A percentile compares a stretch with the other conserved stretches of the same genome.
These are phyloP conservation scores for Orthochromis malagaraziensis DNA, from an alignment of 2,113 vertebrate genomes.

Conservation along the genomic window DNA sequence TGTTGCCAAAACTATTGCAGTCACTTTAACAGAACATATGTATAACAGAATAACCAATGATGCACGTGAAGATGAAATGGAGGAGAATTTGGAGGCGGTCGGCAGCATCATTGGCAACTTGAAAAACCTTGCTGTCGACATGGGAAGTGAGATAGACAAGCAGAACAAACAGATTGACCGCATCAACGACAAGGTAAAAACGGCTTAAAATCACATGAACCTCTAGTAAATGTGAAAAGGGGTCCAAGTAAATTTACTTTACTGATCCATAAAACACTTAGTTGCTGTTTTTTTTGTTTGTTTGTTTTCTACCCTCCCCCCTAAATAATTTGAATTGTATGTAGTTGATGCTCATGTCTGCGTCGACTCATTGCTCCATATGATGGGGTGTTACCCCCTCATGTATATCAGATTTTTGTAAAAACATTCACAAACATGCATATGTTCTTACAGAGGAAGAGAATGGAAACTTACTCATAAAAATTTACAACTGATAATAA, in stretches of 20 bases:
- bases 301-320: neutral
- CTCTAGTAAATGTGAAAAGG: neutral
- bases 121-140: constrained; percentile 88
- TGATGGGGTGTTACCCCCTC: neutral
- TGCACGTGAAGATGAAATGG: constrained; percentile 95
- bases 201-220: neutral
- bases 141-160: constrained; percentile 90
- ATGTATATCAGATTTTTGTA: neutral
- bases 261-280: neutral
- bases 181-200: constrained; percentile 82
- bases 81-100: constrained; percentile 89
- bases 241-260: neutral
- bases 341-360: neutral
- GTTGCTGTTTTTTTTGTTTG: accelerated
- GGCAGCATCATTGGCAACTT: constrained; percentile 88
- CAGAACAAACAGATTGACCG: constrained; percentile 86
- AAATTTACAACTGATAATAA: neutral
- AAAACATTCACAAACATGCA: neutral
- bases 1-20: neutral
- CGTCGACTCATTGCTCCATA: neutral
- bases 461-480: neutral
- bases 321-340: neutral
- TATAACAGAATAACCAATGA: constrained; percentile 86
- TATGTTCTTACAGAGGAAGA: neutral
- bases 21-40: neutral